Evolutionary conservation across 2,888 invertebrate species (phyloP), one percentile per base, ranked within the genome.

Genomic region (Acleris cristana): DNA sequence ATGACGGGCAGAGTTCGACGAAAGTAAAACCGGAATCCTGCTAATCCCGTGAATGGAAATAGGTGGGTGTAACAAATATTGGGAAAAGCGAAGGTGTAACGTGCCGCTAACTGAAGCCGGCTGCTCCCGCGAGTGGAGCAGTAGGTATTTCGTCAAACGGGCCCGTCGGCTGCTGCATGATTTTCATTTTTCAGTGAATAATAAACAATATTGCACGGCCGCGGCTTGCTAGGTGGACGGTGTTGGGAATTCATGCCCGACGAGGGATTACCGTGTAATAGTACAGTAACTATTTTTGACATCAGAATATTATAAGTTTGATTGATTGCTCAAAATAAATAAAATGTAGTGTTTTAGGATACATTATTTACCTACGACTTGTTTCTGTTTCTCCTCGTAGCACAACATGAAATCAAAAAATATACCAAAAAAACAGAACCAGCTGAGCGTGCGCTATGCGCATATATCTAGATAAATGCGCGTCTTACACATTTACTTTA

Each of bases 161-260:
- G 53, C 57, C 10, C 51, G 21, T 16, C 34, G 48, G 34, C 49
- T 7, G 51, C 10, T 54, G 58, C 48, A 49, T 53, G 45, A 58
- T 57, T 62, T 66, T 57, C 34, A 58, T 63, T 62, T 66, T 67
- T 67, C 48, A 53, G 48, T 67, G 58, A 63, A 67, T 63, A 58
- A 62, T 67, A 63, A 67, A 62, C 67, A 62, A 67, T 62, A 62
- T 58, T 57, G 57, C 58, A 54, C 58, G 62, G 53, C 23, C 49
- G 23, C 16, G 51, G 30, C 58, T 34, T 62, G 67, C 57, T 53
- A 34, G 34, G 45, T 53, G 58, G 53, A 58, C 67, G 62, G 12
- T 48, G 48, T 49, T 58, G 49, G 48, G 44, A 56, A 58, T 63
- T 49, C 67, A 66, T 57, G 19, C 57, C 23, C 57, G 53, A 53